A percentile compares a stretch with the other conserved stretches of the same genome.
Evolutionary conservation across 2,797 vertebrate species (phyloP).

Genomic region (Myripristis murdjan): DNA sequence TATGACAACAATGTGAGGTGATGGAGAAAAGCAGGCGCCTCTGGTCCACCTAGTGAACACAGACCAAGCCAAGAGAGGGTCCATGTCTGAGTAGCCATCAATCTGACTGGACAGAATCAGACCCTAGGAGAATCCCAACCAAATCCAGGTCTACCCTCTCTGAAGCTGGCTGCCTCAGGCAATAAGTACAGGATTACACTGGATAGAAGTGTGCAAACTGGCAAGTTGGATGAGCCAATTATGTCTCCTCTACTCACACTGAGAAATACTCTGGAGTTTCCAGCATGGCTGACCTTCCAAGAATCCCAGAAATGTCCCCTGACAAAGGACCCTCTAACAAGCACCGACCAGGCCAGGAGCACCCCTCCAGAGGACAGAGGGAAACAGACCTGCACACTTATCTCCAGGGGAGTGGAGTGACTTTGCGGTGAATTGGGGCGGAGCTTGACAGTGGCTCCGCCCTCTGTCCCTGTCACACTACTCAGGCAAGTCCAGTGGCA

Average conservation of each 20-base stretch:
- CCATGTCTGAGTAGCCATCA: constrained; percentile 29
- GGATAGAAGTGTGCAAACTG: constrained; percentile 62
- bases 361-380: neutral
- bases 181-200: constrained; percentile 72
- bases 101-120: constrained; percentile 61
- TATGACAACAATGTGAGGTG: neutral
- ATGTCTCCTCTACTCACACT: constrained; percentile 62
- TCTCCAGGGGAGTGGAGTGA: neutral
- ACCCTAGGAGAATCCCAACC: constrained; percentile 50
- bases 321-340: constrained; percentile 29
- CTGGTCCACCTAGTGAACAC: neutral
- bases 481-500: neutral
- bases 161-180: constrained; percentile 47
- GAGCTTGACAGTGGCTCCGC: constrained; percentile 12
- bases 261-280: constrained; percentile 43
- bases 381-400: constrained; percentile 19
- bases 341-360: constrained; percentile 2
- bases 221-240: constrained; percentile 71
- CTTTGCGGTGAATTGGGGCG: constrained; percentile 14
- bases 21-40: constrained; percentile 29
- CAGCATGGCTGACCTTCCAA: constrained; percentile 52
- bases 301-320: constrained; percentile 44
- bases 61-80: neutral
- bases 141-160: constrained; percentile 61
- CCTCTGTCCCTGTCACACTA: constrained; percentile 29